phyloP scores from a whole-genome alignment of 2,113 vertebrate genomes.

The Amphilophus citrinellus region DNA sequence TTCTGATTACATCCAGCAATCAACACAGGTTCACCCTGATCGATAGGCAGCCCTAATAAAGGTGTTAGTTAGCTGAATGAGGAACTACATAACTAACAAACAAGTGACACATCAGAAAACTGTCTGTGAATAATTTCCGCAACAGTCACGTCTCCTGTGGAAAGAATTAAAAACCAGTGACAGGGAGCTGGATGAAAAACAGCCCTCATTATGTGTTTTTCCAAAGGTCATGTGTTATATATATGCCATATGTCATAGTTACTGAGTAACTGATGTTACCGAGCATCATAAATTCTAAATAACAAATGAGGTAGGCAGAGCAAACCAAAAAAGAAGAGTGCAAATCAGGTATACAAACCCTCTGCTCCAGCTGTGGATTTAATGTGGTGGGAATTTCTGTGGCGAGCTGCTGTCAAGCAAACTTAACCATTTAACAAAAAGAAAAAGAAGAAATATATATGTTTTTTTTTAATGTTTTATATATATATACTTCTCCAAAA shows the following conservation, averaged over 20 bases:
- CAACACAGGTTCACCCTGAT: background rate
- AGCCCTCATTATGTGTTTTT: no score
- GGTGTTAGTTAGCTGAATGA: background rate
- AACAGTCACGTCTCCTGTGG: background rate
- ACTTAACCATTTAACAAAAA: background rate
- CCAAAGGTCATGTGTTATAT: background rate
- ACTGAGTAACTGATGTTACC: background rate
- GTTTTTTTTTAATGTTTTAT: background rate
- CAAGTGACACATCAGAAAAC: no score
- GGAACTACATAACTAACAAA: background rate
- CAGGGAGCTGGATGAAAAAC: no score
- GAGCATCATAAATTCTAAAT: background rate
- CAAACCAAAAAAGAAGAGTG: background rate
- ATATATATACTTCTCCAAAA: background rate
- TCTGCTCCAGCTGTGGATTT: background rate
- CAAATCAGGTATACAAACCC: background rate
- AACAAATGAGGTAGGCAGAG: background rate
- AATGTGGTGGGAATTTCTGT: background rate
- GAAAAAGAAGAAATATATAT: background rate
- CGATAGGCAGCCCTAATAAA: background rate
- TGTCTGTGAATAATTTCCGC: no score
- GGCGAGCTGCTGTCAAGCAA: background rate
- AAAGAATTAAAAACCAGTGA: background rate
- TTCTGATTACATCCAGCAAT: background rate
- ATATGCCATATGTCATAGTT: background rate